A percentile compares a stretch with the other conserved stretches of the same genome.
phyloP scores from a whole-genome alignment of 2,888 invertebrate species.

The Epirrhoe alternata region DNA sequence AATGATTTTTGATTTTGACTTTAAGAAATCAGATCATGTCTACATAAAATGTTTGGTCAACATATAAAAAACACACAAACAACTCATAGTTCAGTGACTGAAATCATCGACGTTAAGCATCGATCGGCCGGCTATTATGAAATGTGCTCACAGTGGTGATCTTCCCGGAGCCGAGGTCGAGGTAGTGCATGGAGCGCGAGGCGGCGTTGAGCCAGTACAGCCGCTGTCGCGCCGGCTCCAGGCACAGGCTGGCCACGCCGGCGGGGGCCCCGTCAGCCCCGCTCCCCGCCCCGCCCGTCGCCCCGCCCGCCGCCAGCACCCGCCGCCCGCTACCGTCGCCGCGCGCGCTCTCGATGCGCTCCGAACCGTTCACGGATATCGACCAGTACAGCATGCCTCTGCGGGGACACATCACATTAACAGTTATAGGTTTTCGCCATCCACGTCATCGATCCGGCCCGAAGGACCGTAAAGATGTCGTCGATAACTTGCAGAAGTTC shows the following conservation, averaged over 20 bases:
- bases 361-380: conserved; percentile 68
- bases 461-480: no score
- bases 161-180: conserved; percentile 76
- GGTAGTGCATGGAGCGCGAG: conserved; percentile 84
- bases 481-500: no score
- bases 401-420: conserved; percentile 5
- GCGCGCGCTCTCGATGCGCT: conserved; percentile 85
- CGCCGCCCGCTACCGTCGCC: conserved; percentile 87
- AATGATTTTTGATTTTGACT: no score
- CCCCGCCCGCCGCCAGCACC: conserved; percentile 52
- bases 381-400: conserved; percentile 86
- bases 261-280: conserved; percentile 51
- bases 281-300: conserved; percentile 57
- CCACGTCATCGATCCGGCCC: background rate
- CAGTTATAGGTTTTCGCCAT: no score
- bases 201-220: conserved; percentile 88
- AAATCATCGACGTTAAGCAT: no score
- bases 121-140: background rate
- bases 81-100: no score
- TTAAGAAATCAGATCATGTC: no score
- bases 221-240: conserved; percentile 85
- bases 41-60: no score
- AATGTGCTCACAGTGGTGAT: conserved; percentile 58
- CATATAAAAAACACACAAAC: no score
- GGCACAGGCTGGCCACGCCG: conserved; percentile 68